phyloP scores from a whole-genome alignment of 1,140 invertebrate genomes.

The Sipha flava region DNA sequence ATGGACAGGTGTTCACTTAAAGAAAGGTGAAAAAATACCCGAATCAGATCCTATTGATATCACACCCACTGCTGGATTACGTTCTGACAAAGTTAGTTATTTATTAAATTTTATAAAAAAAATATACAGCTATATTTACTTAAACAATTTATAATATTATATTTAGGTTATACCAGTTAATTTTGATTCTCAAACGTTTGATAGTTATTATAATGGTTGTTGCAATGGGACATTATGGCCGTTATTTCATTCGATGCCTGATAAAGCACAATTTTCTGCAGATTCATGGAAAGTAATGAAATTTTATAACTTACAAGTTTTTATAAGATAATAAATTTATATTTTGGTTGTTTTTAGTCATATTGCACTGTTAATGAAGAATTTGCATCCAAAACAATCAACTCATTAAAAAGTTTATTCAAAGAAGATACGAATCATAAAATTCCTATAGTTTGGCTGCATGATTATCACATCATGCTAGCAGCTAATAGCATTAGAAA shows the following conservation, averaged over 20 bases:
- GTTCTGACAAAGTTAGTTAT: conserved; percentile 62
- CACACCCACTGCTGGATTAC: conserved; percentile 72
- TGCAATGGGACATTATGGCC: conserved; percentile 89
- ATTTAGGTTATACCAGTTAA: conserved; percentile 67
- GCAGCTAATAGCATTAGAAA: conserved; percentile 71
- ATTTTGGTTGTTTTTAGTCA: conserved; percentile 44
- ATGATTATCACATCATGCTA: conserved; percentile 85
- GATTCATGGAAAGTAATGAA: conserved; percentile 62
- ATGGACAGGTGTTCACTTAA: conserved; percentile 74
- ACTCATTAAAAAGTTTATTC: conserved; percentile 56
- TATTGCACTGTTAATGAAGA: conserved; percentile 72
- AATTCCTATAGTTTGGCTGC: conserved; percentile 77
- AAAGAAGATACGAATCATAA: conserved; percentile 46
- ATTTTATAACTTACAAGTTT: not conserved
- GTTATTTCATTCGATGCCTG: conserved; percentile 82
- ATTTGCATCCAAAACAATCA: conserved; percentile 70
- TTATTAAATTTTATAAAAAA: not conserved
- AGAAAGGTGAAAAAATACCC: conserved; percentile 65
- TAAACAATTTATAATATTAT: conserved; percentile 35
- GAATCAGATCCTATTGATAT: conserved; percentile 75
- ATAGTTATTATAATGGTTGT: conserved; percentile 82
- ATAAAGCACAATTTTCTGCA: conserved; percentile 61
- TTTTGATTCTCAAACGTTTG: conserved; percentile 63
- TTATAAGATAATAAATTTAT: not conserved
- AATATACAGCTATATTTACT: not conserved